Base-by-base conservation (phyloP, 2,113 vertebrate genomes). In the Cynopterus brachyotis region DNA sequence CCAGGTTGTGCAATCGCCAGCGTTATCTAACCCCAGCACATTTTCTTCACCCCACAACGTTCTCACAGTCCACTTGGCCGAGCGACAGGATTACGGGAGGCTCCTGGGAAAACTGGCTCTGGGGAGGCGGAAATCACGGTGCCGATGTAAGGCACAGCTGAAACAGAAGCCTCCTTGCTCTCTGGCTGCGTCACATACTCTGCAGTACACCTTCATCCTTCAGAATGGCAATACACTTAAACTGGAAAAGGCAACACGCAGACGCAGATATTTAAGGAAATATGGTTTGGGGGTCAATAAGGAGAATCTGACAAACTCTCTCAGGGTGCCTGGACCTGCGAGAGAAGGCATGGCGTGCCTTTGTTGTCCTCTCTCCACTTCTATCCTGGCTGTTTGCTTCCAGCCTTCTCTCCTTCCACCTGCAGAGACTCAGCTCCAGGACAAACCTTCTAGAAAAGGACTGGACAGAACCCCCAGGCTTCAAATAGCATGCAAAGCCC, bases 401-500 rank as follows among this genome's bases (percentile, higher is more conserved):
- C 69, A 17, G 47, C 7, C 1, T 59, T 28, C 32, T 40, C 47
- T n/a, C 20, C 59, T 55, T 60, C 30, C 24, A 17, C 13, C 1
- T 82, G 42, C 35, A 35, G 32, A 53, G 30, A 42, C 9, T 53
- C 26, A 24, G 78, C 37, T 26, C 50, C 30, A 2, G 9, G 37
- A 32, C 2, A 24, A 53, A 9, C 2, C 78, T 17, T 37, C 45
- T 19, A 0, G 4, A 0, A 32, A 40, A 66, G 76, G 69, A 10
- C 37, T 1, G 0, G 4, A 4, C 0, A 10, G 88, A 28, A 28
- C n/a, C 26, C 57, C 66, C 2, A 12, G 30, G 15, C 13, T 32
- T 32, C 6, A 0, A 5, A 6, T 1, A 32, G 35, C 9, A 15
- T 0, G 0, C 1, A 5, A 6, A 26, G 12, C 17, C 35, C 0